Percentiles rank a stretch among this genome's conserved stretches.
phyloP scores from a whole-genome alignment of 2,888 invertebrate species.

The Steromphala cineraria region DNA sequence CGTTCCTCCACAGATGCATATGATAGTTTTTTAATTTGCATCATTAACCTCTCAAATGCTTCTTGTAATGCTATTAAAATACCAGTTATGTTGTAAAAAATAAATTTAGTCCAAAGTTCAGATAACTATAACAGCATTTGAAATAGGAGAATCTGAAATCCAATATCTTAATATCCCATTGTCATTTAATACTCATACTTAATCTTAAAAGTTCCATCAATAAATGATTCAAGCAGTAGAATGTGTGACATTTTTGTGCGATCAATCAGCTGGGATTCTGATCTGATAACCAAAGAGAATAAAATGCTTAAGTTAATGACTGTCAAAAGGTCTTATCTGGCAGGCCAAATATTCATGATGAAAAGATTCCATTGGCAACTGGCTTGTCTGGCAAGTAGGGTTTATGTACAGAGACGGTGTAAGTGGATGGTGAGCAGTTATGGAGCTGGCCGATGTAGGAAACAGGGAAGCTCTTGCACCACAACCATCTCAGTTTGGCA shows the following conservation, averaged over 20 bases:
- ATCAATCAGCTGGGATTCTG: background rate
- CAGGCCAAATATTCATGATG: background rate
- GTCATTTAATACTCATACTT: too few species aligned
- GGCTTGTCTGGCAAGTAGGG: background rate
- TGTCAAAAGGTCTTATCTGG: background rate
- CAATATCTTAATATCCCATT: too few species aligned
- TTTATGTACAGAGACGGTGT: background rate
- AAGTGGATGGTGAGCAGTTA: background rate
- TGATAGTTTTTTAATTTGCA: too few species aligned
- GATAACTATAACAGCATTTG: too few species aligned
- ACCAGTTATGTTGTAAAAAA: too few species aligned
- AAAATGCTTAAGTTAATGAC: background rate
- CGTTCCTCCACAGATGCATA: too few species aligned
- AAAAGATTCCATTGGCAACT: slow-evolving; percentile 5
- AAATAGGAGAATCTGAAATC: too few species aligned
- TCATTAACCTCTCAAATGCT: too few species aligned
- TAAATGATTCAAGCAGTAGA: too few species aligned
- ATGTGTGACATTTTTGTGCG: background rate
- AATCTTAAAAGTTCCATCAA: too few species aligned
- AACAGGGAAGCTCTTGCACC: background rate
- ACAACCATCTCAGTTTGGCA: background rate
- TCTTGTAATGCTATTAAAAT: too few species aligned
- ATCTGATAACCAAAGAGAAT: background rate
- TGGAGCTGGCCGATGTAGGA: background rate
- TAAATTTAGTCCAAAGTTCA: too few species aligned